Conservation (phyloP, 2,888 invertebrate species). For the Mayetiola destructor region DNA sequence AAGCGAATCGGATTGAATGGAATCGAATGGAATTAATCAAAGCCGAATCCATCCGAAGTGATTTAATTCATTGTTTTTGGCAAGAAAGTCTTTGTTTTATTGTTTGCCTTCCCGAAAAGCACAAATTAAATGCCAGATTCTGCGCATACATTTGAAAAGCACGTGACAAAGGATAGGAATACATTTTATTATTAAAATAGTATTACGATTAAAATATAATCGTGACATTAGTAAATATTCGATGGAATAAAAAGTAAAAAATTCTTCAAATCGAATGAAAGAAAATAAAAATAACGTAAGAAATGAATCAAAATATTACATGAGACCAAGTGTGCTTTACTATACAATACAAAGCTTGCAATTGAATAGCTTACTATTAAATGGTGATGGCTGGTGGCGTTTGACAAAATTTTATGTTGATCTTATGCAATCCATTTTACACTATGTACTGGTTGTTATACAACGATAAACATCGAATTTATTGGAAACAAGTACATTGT, state of each 20-base stretch:
- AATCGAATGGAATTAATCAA: too few species aligned
- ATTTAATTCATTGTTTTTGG: conserved; percentile 10
- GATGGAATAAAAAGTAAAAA: too few species aligned
- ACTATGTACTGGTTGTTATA: not conserved
- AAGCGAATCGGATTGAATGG: too few species aligned
- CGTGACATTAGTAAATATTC: too few species aligned
- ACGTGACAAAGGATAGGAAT: conserved; percentile 4
- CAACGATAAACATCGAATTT: not conserved
- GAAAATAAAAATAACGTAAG: too few species aligned
- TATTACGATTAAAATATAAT: too few species aligned
- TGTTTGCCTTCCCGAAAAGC: not conserved
- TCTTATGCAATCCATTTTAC: conserved; percentile 8
- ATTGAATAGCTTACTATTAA: not conserved
- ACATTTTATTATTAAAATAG: too few species aligned
- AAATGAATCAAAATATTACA: too few species aligned
- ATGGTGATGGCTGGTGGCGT: not conserved
- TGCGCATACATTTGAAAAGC: conserved; percentile 1
- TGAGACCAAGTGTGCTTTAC: not conserved
- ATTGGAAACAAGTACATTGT: not conserved
- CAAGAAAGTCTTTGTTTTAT: not conserved
- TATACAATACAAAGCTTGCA: not conserved
- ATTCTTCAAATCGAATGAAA: too few species aligned
- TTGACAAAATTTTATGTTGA: not conserved
- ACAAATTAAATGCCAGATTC: not conserved
- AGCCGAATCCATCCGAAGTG: too few species aligned